Conservation (phyloP, 2,888 invertebrate genomes). For the Argyresthia albistria region DNA sequence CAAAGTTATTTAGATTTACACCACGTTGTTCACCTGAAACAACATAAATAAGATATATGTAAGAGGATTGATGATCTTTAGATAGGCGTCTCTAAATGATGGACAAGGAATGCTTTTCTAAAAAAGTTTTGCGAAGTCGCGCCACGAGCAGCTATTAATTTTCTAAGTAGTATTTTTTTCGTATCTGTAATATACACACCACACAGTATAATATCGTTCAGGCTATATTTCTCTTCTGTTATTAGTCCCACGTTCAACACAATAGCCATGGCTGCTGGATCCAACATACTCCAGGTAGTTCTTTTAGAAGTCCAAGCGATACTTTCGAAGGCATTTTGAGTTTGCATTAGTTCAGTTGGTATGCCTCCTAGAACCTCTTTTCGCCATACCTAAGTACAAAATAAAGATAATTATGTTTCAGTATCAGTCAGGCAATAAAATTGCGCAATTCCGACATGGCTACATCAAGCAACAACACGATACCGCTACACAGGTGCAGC, state of each 20-base stretch:
- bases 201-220: conserved; percentile 27
- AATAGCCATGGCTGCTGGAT: conserved; percentile 27
- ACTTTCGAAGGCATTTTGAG: conserved; percentile 17
- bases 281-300: conserved; percentile 23
- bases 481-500: too few relatives aligned
- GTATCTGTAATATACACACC: conserved; percentile 25
- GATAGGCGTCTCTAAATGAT: too few relatives aligned
- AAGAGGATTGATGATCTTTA: too few relatives aligned
- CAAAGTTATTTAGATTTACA: conserved; percentile 25
- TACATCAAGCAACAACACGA: too few relatives aligned
- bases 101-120: too few relatives aligned
- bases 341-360: conserved; percentile 8
- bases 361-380: conserved; percentile 6
- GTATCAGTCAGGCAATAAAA: too few relatives aligned
- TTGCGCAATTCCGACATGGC: too few relatives aligned
- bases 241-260: conserved; percentile 16
- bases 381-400: conserved; percentile 5
- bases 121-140: too few relatives aligned
- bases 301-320: conserved; percentile 15
- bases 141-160: too few relatives aligned
- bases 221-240: conserved; percentile 17
- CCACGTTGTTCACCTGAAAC: conserved; percentile 27
- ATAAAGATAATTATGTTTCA: too few relatives aligned
- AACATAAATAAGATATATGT: not conserved
- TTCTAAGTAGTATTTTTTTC: too few relatives aligned